Evolutionary conservation across 2,113 vertebrate genomes (phyloP), one percentile per base, ranked within the genome.

Genomic region (Etheostoma cragini): DNA sequence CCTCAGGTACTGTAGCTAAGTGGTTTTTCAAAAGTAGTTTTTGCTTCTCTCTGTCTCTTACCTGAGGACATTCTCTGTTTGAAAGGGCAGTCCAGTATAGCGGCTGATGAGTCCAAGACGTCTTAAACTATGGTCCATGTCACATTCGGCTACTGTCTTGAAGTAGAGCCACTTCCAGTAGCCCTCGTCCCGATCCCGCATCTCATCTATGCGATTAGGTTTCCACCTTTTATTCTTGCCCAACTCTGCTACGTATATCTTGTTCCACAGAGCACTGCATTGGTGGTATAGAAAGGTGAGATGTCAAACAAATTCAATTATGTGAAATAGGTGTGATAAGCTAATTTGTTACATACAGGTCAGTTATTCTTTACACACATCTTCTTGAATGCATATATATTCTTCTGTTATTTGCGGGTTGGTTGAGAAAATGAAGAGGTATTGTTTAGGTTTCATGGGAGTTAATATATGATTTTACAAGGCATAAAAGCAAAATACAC

Each of bases 121-220:
- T 30, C 33, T 93, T 62, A 82, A 93, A 83, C 96, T 89, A 76
- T 84, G 89, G 5, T 85, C 84, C 77, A 82, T 89, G 76, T 94
- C 90, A 78, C 81, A 68, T 12, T 90, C 74, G 0, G 92, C 88
- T 46, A 94, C 89, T 75, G 94, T 95, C 17, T 69, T 80, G 56
- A 98, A 95, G 78, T 95, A 96, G 52, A 93, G 83, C 49, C 85
- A 93, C 93, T 96, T 99, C 97, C 97, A 98, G 73, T 95, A 91
- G 12, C 95, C 96, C n/a, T 58, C 80, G 16, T 93, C 81, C 53
- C 24, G 89, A 63, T 96, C 84, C 24, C 80, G 22, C 53, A 90
- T 84, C 67, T 87, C 77, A 21, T 93, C 84, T 22, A 74, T 49
- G 38, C 73, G 38, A 10, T 84, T 86, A 1, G 45, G 68, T 81